Base-by-base conservation (phyloP, 2,113 vertebrate species). In the Pyrgilauda ruficollis region DNA sequence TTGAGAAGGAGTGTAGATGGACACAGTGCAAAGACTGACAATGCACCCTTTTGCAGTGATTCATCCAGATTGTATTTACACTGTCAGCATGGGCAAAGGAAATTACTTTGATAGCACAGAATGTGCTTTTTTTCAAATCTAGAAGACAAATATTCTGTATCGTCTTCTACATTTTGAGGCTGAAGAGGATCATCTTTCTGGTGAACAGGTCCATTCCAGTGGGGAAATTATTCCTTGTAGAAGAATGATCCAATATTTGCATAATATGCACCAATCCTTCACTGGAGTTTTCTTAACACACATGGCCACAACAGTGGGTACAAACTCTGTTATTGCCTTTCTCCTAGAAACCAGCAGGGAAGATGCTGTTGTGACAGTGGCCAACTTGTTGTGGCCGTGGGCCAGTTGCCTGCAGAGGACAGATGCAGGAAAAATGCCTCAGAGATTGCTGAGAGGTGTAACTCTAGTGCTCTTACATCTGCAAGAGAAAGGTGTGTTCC, bases 401-500 rank as follows among this genome's bases (percentile, higher is more conserved):
- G 93, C 89, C 78, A 88, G 63, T 58, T 94, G 75, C 61, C 93
- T 94, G 82, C 68, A 52, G 85, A 95, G 61, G 64, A 77, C 56
- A 84, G 72, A 81, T 75, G 83, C 5, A 9, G 85, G 49, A 86
- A 81, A 89, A 96, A 94, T 53, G 75, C 90, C 83, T 77, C 35
- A 18, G 76, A 89, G 83, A n/a, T 49, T 81, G 79, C 90, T 59
- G 64, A 84, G 82, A 88, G 82, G 52, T 78, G 79, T 88, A 79
- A 87, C 43, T 53, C 13, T 10, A 46, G 78, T 24, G 55, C 59
- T 91, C 27, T 80, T 77, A 19, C 37, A 92, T 91, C 88, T 96
- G 76, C 79, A 74, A 53, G 61, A 68, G 92, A 94, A 93, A 92
- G 79, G 79, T 96, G 90, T 43, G 80, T 94, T 94, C 88, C 73